Percentiles rank a stretch among this genome's conserved stretches.
These are phyloP conservation scores for Setophaga coronata DNA, from an alignment of 2,113 vertebrate species.

Conservation along the genomic window DNA sequence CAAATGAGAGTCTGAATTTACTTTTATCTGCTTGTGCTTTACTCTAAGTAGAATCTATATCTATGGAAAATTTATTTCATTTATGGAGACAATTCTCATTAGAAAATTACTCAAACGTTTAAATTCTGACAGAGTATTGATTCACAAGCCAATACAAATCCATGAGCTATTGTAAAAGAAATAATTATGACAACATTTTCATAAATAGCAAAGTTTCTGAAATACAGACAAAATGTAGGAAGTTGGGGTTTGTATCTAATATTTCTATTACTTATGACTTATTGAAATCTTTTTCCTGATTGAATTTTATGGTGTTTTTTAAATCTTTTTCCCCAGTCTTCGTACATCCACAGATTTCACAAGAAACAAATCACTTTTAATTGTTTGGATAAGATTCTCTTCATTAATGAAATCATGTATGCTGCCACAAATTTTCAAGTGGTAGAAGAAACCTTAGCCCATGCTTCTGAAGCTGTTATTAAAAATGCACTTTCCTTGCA, in stretches of 20 bases:
- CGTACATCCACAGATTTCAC: fast-evolving
- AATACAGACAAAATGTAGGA: neutral
- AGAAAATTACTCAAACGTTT: neutral
- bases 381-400: neutral
- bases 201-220: neutral
- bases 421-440: neutral
- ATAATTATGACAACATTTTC: neutral
- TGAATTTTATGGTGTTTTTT: neutral
- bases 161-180: neutral
- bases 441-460: neutral
- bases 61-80: neutral
- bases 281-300: neutral
- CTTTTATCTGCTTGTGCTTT: neutral
- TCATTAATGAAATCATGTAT: neutral
- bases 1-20: neutral
- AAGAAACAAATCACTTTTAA: neutral
- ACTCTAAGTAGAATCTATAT: neutral
- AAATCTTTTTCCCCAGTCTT: neutral
- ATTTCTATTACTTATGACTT: neutral
- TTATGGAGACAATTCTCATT: neutral
- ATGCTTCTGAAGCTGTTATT: neutral
- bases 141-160: neutral
- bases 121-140: neutral
- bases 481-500: neutral
- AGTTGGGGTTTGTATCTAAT: fast-evolving